These are phyloP conservation scores for Alosa sapidissima DNA, from an alignment of 2,797 vertebrate genomes.

Conservation along the genomic window DNA sequence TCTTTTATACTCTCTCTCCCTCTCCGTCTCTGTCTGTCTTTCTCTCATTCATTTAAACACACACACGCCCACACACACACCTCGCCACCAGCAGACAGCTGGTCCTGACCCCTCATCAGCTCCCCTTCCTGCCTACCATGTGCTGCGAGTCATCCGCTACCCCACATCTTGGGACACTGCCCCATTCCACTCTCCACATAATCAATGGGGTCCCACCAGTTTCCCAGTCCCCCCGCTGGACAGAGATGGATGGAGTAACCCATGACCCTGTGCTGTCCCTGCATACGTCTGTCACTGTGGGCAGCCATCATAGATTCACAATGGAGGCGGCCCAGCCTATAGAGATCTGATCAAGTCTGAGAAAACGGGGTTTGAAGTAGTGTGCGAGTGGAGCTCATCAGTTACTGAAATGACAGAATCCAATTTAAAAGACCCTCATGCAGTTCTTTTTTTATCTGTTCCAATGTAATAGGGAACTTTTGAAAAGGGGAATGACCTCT, in stretches of 20 bases:
- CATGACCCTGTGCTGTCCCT: slow-evolving; percentile 66
- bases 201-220: slow-evolving; percentile 48
- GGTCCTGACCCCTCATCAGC: slow-evolving; percentile 72
- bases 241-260: slow-evolving; percentile 77
- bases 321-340: slow-evolving; percentile 60
- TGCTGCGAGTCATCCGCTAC: slow-evolving; percentile 73
- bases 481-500: not conserved
- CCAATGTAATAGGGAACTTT: not conserved
- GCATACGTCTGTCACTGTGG: slow-evolving; percentile 61
- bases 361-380: slow-evolving; percentile 43
- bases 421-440: not conserved
- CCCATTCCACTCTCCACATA: slow-evolving; percentile 51
- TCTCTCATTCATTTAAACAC: slow-evolving; percentile 11
- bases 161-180: slow-evolving; percentile 57
- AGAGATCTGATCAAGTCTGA: slow-evolving; percentile 71
- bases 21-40: slow-evolving; percentile 21
- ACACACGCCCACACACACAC: slow-evolving; percentile 31
- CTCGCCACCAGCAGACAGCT: slow-evolving; percentile 70
- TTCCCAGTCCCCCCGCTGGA: slow-evolving; percentile 62
- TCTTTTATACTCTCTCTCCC: slow-evolving; percentile 13
- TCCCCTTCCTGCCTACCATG: slow-evolving; percentile 67
- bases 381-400: not conserved
- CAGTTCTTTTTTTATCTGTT: not conserved
- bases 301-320: slow-evolving; percentile 72
- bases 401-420: slow-evolving; percentile 7